Evolutionary conservation across 2,888 invertebrate species (phyloP), one percentile per base, ranked within the genome.

Genomic region (Spisula solida): DNA sequence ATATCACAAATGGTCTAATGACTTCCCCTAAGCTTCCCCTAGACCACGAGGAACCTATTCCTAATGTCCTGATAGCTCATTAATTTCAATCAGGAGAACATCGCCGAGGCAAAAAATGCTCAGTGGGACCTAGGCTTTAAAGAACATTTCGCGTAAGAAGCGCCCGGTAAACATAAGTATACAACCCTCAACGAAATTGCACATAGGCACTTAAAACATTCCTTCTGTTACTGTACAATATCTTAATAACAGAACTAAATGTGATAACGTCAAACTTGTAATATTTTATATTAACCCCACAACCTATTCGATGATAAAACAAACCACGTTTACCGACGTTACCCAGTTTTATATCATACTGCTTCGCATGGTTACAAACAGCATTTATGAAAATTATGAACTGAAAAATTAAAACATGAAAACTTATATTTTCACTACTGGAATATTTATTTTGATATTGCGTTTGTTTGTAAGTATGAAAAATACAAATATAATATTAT

Each of bases 221-320:
- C 60, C 25, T 51, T 25, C 8, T 66, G 60, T 66, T n/a, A 10
- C 60, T 66, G 10, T 25, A 2, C 60, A 8, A 25, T 66, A 66
- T 66, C 60, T 66, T 66, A 25, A 66, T 25, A 66, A 66, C 60
- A 66, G 25, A 10, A 66, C 25, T 25, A 66, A 25, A 25, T 66
- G 25, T 25, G n/a, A 66, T 66, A 66, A 60, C n/a, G 60, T 66
- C 60, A 10, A n/a, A 66, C 60, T 66, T 66, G 60, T n/a, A 66
- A 66, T 66, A 25, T n/a, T 66, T 66, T 12, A 66, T 66, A 66
- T 66, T 25, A 10, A 25, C n/a, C n/a, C n/a, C n/a, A n/a, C n/a
- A n/a, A 66, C 25, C 25, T 10, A 10, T n/a, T 25, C 60, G 6
- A 66, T 25, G 60, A 66, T 66, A 66, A 66, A 66, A 66, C n/a